Base-by-base conservation (phyloP, 2,797 vertebrate species). In the Myotis findleyi region DNA sequence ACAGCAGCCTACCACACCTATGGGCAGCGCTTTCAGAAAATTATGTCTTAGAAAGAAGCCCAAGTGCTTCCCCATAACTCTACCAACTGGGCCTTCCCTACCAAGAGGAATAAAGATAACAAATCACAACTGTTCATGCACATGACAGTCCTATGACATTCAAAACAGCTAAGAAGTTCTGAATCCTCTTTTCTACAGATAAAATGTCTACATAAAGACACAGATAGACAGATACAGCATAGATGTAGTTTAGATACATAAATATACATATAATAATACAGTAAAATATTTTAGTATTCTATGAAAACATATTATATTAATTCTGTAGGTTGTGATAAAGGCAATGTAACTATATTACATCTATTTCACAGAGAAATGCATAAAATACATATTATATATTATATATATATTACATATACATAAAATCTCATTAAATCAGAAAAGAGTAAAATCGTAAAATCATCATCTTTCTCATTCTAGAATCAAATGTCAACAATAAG, bases 361-460 rank as follows among this genome's bases (percentile, higher is more conserved):
- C 3, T 20, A 89, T 53, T 91, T 41, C 68, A 59, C 59, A 71
- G 64, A 73, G 38, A 57, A 44, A 80, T 59, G 57, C 20, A 85
- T 36, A 47, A 79, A 41, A 72, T 8, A 77, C n/a, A 36, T 41
- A 25, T 23, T 7, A 30, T 4, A 93, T 33, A 36, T 3, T 68
- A n/a, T 17, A 33, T 27, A 44, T 38, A 72, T 9, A 79, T n/a
- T 10, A 44, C 27, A 59, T 14, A 84, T 75, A 75, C 14, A 85
- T 49, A 76, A 82, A 92, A 77, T 41, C 14, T 71, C 27, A n/a
- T 13, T 79, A 51, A 53, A 66, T 44, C 53, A 95, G 82, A 79
- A 69, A 82, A 84, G 25, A 92, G 27, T 7, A 84, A 80, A 95
- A 71, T 16, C 57, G 23, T 7, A 84, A 80, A 96, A 71, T 13